Base-by-base conservation (phyloP, 2,888 invertebrate species). In the Esperia sulphurella region DNA sequence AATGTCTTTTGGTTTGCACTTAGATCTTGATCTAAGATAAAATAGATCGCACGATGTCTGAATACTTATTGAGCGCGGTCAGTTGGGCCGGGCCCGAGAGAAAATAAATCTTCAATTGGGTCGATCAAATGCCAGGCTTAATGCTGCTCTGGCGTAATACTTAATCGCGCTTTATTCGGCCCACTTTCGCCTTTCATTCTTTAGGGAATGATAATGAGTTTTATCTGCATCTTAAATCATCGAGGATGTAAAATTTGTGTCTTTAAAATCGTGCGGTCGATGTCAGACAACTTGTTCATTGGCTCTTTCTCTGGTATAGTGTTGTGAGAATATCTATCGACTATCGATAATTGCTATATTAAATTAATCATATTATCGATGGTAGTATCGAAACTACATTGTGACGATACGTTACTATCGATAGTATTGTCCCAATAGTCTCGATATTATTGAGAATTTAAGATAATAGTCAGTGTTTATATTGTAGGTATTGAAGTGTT, bases 41-140 rank as follows among this genome's bases (percentile, higher is more conserved):
- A 83, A 84, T 84, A 83, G 83, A 86, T 86, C 82, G 79, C 77
- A 74, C 75, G 78, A 78, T 75, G 81, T 79, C 82, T 80, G 82
- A 79, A 75, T 74, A 66, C 70, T 68, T 70, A 71, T 69, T 64
- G 63, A 66, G 66, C 66, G 71, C 82, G 80, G 79, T 80, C 85
- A 82, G 73, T 66, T 70, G 72, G 71, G 69, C 71, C 71, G 65
- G 63, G 72, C 63, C 67, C 63, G 75, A 80, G 78, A 82, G 83
- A 86, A 87, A 87, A 87, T 87, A 87, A 83, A 86, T 84, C 79
- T 78, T 76, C 83, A 87, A 86, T 87, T 87, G 71, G 88, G 88
- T 84, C 88, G 75, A 83, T 85, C 80, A 86, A 87, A 87, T 83
- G 83, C 80, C 84, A 83, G 66, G 68, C 73, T 69, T 71, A 68